Evolutionary conservation across 2,113 vertebrate genomes (phyloP), one percentile per base, ranked within the genome.

Genomic region (Hassar affinis): DNA sequence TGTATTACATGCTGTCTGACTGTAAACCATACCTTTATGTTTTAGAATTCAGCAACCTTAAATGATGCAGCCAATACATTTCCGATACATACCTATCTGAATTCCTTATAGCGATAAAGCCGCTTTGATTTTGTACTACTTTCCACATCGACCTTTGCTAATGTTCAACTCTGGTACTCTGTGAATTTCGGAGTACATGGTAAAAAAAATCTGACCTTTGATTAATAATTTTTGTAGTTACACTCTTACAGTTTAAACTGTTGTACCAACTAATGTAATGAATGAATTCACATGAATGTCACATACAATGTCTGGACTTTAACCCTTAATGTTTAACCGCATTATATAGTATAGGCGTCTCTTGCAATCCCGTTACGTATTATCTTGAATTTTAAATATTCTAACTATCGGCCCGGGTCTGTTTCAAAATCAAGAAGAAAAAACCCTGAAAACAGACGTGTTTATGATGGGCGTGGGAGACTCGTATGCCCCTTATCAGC

Each of bases 1-100:
- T 90, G 79, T 88, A 91, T 90, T 89, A 90, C 87, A 85, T 49
- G 87, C 85, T 33, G 56, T 35, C 42, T 84, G 83, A 85, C 83
- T 85, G 84, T 61, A 84, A 72, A 80, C 45, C 68, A 81, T 83
- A 88, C 68, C 78, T 88, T 85, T 74, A 86, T 87, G 84, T 83
- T 78, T 85, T 83, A 87, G 86, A 89, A 88, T 89, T 85, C 77
- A 90, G 59, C 51, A 52, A 81, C 81, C 72, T 85, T 80, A 78
- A 77, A 72, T 69, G 83, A 17, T 69, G 49, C 81, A 84, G 76
- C 42, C 62, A 38, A 22, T 33, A 64, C 0, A 49, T 47, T 72
- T n/a, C 5, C 42, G 27, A 27, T 72, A 42, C 42, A 42, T 72
- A 62, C 27, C 27, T 62, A 27, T 51, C 38, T 42, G 38, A 42